phyloP scores from a whole-genome alignment of 2,113 vertebrate species.

The Chlorodrepanis virens region DNA sequence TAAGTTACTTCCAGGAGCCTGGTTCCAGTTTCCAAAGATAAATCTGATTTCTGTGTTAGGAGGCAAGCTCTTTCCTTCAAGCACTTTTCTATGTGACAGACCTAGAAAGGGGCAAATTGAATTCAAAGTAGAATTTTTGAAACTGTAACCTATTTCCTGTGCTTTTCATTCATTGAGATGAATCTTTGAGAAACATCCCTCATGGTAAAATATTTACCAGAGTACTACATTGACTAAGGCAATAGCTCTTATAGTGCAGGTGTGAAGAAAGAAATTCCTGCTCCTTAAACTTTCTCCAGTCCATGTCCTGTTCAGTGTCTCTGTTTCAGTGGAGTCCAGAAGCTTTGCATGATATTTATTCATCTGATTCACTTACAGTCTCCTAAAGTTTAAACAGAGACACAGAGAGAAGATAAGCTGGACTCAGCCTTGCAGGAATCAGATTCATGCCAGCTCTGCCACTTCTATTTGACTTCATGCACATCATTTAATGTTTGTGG shows the following conservation, averaged over 20 bases:
- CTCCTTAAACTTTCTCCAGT: not conserved
- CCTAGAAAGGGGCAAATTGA: not conserved
- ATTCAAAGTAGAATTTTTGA: not conserved
- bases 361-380: not conserved
- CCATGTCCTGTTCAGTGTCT: not conserved
- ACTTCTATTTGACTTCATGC: not conserved
- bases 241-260: not conserved
- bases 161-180: not conserved
- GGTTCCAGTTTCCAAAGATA: not conserved
- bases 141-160: not conserved
- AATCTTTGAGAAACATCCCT: not conserved
- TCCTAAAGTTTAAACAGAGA: not conserved
- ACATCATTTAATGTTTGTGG: not conserved
- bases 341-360: not conserved
- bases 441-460: not conserved
- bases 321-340: not conserved
- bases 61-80: not conserved
- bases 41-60: not conserved
- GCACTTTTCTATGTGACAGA: not conserved
- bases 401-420: not conserved
- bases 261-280: not conserved
- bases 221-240: not conserved
- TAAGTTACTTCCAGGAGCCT: not conserved
- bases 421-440: not conserved
- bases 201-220: not conserved